These are phyloP conservation scores for Odocoileus hemionus DNA, from an alignment of 2,113 vertebrate genomes.

Conservation along the genomic window DNA sequence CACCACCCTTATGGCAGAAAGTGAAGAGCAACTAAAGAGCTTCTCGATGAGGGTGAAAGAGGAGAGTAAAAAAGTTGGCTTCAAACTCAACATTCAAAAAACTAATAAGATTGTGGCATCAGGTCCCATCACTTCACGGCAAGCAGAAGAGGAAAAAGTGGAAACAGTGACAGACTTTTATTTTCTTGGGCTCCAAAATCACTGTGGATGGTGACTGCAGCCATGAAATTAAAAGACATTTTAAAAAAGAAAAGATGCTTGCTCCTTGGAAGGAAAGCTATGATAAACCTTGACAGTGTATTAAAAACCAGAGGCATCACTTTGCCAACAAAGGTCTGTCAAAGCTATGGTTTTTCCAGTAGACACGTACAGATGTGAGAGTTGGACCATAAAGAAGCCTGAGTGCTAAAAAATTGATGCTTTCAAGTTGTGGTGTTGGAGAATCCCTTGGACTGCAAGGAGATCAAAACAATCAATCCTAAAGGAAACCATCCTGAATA, in stretches of 20 bases:
- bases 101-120: background rate
- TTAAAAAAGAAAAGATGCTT: background rate
- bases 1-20: background rate
- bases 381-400: background rate
- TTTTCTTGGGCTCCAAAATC: background rate
- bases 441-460: background rate
- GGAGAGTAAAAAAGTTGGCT: background rate
- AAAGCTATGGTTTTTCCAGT: background rate
- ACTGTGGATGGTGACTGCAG: background rate
- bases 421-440: background rate
- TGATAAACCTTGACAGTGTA: background rate
- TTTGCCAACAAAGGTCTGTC: background rate
- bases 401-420: background rate
- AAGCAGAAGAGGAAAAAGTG: background rate
- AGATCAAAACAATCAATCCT: background rate
- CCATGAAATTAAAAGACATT: background rate
- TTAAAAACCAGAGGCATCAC: background rate
- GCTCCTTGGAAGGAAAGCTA: background rate
- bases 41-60: background rate
- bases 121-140: background rate
- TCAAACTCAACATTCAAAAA: background rate
- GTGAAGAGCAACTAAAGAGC: background rate
- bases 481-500: background rate
- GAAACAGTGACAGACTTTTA: background rate
- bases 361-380: background rate